Evolutionary conservation across 2,797 vertebrate genomes (phyloP), one percentile per base, ranked within the genome.

Genomic region (Gallinago solitaria): DNA sequence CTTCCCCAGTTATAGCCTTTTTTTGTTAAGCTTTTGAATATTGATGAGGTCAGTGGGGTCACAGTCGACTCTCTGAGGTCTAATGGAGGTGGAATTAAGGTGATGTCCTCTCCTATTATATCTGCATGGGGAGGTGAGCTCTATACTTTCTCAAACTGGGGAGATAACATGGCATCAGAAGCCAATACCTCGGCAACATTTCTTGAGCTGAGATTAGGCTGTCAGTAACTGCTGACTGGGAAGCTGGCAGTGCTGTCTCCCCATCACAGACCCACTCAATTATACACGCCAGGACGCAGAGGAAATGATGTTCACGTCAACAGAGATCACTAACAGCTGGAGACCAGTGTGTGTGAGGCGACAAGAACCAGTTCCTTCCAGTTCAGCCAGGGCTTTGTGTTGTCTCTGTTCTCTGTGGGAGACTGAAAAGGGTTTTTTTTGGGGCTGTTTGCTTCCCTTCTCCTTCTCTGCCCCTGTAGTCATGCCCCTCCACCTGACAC

Each of bases 1-100:
- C 98, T 98, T 98, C 96, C 96, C 97, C 93, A 93, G 98, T 98
- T 98, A 98, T 97, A 97, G 97, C 97, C 95, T 98, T 98, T 97
- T 98, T 98, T 98, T 97, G 96, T 98, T 97, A 97, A 97, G 97
- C 98, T 97, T 98, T 96, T 98, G 98, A 98, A 98, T 98, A 98
- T 98, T 98, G 98, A 98, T 98, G 98, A 98, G 98, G 97, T 98
- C 97, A 98, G 76, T 94, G 86, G 93, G 98, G 98, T 98, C 91
- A 24, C 92, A 68, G 92, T 97, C 90, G 64, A 96, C 97, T 96
- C 94, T 97, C 56, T 28, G 98, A 98, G 98, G 97, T 97, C 97
- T 98, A 97, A 97, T 96, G 96, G 97, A 98, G 97, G 98, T 98
- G 96, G 98, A 97, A 98, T 97, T 97, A 98, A 98, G 98, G 98